Base-by-base conservation (phyloP, 2,113 vertebrate genomes). In the Erinaceus europaeus region DNA sequence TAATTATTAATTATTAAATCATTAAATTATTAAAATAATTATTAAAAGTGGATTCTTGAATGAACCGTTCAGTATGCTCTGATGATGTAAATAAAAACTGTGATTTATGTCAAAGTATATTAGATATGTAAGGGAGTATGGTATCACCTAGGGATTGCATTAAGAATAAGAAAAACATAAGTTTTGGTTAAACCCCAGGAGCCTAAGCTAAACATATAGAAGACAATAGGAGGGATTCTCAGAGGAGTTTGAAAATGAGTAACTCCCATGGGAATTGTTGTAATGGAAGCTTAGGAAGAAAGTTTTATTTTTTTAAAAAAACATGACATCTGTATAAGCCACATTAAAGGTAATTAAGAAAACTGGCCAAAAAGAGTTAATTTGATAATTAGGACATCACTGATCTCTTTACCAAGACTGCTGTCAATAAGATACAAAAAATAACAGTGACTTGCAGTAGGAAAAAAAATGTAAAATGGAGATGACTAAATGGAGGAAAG, bases 71-170 rank as follows among this genome's bases (percentile, higher is more conserved):
- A 65, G 32, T 71, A 46, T 25, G 23, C 6, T 21, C 48, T 88
- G 62, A 52, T 75, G 84, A 82, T 82, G 75, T 81, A 86, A 57
- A 46, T 15, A n/a, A n/a, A n/a, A n/a, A n/a, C 20, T 32, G 61
- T 52, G 52, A 62, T 52, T 34, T 14, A 23, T 18, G 50, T 40
- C 57, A 65, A 57, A 72, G 40, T 42, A 32, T n/a, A n/a, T n/a
- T n/a, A n/a, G n/a, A n/a, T n/a, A n/a, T n/a, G n/a, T 57, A 64
- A 38, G 27, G 23, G 38, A 79, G 48, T 9, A 38, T 64, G 50
- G 55, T 9, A 8, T 48, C 67, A 4, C 36, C 13, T 18, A 62
- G 20, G 29, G n/a, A 79, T 20, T 78, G 32, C 40, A 62, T 20
- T n/a, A 48, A n/a, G 27, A 50, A 64, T 72, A 23, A 64, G 46